Evolutionary conservation across 2,888 invertebrate species (phyloP).

Genomic region (Erebia palarica): DNA sequence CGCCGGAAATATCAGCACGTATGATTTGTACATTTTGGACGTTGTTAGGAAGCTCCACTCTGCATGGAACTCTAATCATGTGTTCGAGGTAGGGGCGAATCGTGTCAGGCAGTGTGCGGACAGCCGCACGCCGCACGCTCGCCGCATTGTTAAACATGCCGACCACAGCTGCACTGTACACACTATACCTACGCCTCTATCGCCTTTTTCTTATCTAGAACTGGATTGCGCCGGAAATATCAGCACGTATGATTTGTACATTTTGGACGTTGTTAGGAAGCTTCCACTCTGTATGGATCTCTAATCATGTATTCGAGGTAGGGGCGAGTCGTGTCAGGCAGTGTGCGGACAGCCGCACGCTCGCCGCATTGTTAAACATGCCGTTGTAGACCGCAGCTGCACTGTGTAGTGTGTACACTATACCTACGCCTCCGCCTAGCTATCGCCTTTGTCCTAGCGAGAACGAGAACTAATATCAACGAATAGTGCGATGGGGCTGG

Average conservation of each 20-base stretch:
- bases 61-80: background rate
- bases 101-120: constrained; percentile 41
- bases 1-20: too few species aligned
- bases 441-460: constrained; percentile 30
- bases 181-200: constrained; percentile 21
- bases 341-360: constrained; percentile 45
- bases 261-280: too few species aligned
- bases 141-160: constrained; percentile 65
- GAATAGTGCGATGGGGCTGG: constrained; percentile 32
- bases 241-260: too few species aligned
- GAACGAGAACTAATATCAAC: constrained; percentile 31
- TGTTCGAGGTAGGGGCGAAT: constrained; percentile 33
- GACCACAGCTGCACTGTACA: constrained; percentile 47
- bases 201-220: background rate
- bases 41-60: too few species aligned
- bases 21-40: too few species aligned
- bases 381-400: constrained; percentile 52
- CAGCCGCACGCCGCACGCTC: constrained; percentile 48
- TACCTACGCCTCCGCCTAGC: constrained; percentile 21
- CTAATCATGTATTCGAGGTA: constrained; percentile 25
- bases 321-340: constrained; percentile 39
- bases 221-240: too few species aligned
- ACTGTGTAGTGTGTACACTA: constrained; percentile 34
- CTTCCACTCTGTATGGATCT: too few species aligned
- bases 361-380: constrained; percentile 64